These are phyloP conservation scores for Nasonovia ribisnigri DNA, from an alignment of 2,888 invertebrate genomes.

Conservation along the genomic window DNA sequence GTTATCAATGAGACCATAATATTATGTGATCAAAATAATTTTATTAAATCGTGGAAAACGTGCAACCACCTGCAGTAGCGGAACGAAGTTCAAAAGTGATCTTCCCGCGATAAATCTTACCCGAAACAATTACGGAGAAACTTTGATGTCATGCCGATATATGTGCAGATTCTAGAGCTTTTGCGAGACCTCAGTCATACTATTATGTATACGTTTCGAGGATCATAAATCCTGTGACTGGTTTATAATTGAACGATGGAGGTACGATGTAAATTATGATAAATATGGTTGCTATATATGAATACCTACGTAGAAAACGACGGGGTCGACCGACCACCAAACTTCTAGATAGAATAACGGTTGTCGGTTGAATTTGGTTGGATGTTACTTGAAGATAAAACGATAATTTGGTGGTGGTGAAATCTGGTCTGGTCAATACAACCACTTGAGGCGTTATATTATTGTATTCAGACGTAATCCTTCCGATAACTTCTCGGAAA, in stretches of 20 bases:
- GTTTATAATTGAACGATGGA: not conserved
- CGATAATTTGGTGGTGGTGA: not conserved
- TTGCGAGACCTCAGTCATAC: not conserved
- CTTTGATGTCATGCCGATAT: not conserved
- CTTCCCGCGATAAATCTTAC: not conserved
- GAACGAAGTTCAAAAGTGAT: not conserved
- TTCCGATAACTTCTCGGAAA: not conserved
- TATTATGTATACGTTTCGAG: not conserved
- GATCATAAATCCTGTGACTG: not conserved
- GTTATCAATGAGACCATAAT: not conserved
- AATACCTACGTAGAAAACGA: not conserved
- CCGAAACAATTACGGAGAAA: not conserved
- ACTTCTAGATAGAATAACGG: not conserved
- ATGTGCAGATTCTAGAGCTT: not conserved
- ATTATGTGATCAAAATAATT: not conserved
- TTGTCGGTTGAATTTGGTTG: not conserved
- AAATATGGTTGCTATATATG: not conserved
- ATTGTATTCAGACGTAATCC: not conserved
- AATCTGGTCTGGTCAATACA: not conserved
- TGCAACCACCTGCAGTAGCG: not conserved
- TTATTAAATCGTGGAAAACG: not conserved
- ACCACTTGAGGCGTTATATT: not conserved
- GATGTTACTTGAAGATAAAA: not conserved
- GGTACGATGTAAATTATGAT: not conserved
- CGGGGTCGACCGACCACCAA: not conserved